phyloP scores from a whole-genome alignment of 2,888 invertebrate genomes.

The Linyphia triangularis region DNA sequence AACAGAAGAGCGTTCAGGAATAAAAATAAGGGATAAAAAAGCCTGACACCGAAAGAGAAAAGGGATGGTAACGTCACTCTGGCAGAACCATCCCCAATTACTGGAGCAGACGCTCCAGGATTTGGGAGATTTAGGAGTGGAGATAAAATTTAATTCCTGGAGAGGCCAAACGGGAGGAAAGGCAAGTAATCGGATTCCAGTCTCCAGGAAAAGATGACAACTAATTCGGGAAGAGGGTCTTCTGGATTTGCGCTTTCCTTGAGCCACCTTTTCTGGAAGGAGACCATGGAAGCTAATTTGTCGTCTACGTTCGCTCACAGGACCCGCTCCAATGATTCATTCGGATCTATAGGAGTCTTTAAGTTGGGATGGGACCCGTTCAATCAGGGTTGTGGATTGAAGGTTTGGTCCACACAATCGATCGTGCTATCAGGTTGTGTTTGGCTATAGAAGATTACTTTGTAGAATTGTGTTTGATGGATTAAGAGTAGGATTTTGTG shows the following conservation, averaged over 20 bases:
- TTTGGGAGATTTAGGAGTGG: slow-evolving; percentile 69
- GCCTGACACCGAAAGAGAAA: background rate
- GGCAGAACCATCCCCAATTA: slow-evolving; percentile 55
- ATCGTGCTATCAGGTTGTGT: background rate
- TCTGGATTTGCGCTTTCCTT: slow-evolving; percentile 37
- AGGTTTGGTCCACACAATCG: background rate
- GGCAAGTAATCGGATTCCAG: slow-evolving; percentile 42
- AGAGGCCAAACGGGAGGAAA: slow-evolving; percentile 37
- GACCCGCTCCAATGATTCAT: slow-evolving; percentile 11
- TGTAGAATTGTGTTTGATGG: background rate
- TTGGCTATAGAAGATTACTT: background rate
- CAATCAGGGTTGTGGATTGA: background rate
- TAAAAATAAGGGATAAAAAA: slow-evolving; percentile 20
- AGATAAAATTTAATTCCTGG: slow-evolving; percentile 75
- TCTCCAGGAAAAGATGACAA: slow-evolving; percentile 73
- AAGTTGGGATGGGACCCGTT: background rate
- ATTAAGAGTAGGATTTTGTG: background rate
- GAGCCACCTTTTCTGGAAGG: slow-evolving; percentile 6
- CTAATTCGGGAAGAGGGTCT: slow-evolving; percentile 59
- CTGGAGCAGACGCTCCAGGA: slow-evolving; percentile 50
- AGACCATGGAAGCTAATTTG: slow-evolving; percentile 57
- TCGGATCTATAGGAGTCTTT: background rate
- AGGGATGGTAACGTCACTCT: slow-evolving; percentile 13
- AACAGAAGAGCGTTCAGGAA: background rate
- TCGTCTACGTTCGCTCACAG: slow-evolving; percentile 27